Evolutionary conservation across 1,140 invertebrate genomes (phyloP).

Genomic region (Brachionus sp.): DNA sequence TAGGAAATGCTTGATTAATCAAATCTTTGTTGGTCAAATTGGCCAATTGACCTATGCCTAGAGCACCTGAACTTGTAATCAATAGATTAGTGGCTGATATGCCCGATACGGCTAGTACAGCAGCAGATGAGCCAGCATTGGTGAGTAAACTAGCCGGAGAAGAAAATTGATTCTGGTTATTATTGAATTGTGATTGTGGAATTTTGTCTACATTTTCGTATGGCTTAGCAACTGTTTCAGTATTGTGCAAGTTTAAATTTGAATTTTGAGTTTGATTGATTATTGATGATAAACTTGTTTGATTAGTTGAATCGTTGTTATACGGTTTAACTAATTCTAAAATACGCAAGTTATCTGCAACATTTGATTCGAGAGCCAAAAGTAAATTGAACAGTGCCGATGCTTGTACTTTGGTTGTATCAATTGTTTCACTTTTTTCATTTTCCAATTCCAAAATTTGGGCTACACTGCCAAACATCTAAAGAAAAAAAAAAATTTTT

Average conservation of each 20-base stretch:
- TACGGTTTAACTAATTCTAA: constrained; percentile 78
- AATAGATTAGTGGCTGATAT: constrained; percentile 36
- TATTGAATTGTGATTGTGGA: neutral
- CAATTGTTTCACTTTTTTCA: constrained; percentile 65
- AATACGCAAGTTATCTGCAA: constrained; percentile 87
- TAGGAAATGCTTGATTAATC: neutral
- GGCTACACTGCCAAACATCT: constrained; percentile 97
- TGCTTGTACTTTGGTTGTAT: constrained; percentile 80
- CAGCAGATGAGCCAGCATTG: constrained; percentile 22
- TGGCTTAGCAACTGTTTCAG: neutral
- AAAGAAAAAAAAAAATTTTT: constrained; percentile 57
- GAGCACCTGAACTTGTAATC: constrained; percentile 39
- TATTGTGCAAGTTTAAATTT: neutral
- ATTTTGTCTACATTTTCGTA: neutral
- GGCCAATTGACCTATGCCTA: constrained; percentile 18
- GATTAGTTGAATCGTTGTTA: neutral
- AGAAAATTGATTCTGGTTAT: constrained; percentile 28
- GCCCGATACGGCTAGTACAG: constrained; percentile 29
- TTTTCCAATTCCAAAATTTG: constrained; percentile 74
- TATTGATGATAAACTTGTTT: neutral
- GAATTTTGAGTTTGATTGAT: neutral
- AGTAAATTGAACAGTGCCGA: constrained; percentile 84
- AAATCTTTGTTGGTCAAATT: constrained; percentile 26
- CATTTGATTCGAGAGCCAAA: constrained; percentile 79
- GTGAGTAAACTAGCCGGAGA: constrained; percentile 18